phyloP scores from a whole-genome alignment of 2,888 invertebrate genomes.

The Habrosyne pyritoides region DNA sequence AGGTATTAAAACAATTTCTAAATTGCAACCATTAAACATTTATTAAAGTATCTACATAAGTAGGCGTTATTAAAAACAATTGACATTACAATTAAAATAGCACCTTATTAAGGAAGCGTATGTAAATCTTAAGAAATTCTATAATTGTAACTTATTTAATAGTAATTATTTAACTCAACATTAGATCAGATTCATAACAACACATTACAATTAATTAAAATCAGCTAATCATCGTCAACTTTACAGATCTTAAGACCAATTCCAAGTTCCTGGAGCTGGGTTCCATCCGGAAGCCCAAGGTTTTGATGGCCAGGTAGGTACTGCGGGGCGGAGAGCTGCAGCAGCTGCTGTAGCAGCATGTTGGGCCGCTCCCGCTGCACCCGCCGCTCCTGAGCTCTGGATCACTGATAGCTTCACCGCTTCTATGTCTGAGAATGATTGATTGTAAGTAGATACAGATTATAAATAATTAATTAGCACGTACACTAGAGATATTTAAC shows the following conservation, averaged over 20 bases:
- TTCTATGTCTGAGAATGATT: slow-evolving; percentile 73
- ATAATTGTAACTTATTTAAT: too few species aligned
- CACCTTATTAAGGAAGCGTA: too few species aligned
- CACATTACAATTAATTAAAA: neutral
- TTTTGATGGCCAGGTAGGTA: slow-evolving; percentile 49
- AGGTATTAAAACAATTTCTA: neutral
- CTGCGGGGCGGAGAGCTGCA: slow-evolving; percentile 74
- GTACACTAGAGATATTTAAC: too few species aligned
- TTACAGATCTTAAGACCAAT: slow-evolving; percentile 50
- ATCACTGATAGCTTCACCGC: slow-evolving; percentile 84
- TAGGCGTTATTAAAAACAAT: too few species aligned
- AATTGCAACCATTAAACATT: neutral
- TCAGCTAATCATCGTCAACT: slow-evolving; percentile 4
- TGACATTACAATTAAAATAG: too few species aligned
- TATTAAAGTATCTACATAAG: neutral
- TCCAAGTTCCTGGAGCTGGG: slow-evolving; percentile 53
- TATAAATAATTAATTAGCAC: too few species aligned
- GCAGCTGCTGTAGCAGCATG: slow-evolving; percentile 85
- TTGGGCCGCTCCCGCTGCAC: slow-evolving; percentile 81
- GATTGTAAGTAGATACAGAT: neutral
- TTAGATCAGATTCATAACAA: too few species aligned
- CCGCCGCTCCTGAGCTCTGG: slow-evolving; percentile 83
- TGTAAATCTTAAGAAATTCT: too few species aligned
- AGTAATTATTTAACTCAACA: too few species aligned
- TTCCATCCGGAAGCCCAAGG: slow-evolving; percentile 45